Evolutionary conservation across 2,113 vertebrate genomes (phyloP), one percentile per base, ranked within the genome.

Genomic region (Vidua macroura): DNA sequence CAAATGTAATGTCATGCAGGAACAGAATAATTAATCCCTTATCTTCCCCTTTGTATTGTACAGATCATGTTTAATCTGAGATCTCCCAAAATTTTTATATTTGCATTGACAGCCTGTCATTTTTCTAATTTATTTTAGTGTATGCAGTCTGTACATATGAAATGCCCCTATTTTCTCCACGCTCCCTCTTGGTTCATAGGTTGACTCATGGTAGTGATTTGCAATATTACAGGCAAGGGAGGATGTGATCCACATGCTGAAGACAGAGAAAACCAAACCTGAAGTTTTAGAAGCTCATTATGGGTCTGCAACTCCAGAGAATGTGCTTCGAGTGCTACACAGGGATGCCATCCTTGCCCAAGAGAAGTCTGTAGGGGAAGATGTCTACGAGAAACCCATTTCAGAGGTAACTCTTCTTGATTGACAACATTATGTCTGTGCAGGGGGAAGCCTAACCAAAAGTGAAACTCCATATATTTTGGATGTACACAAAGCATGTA

Each of bases 331-430:
- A 95, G 98, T 99, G 9, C 97, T 99, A 92, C 99, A 99, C 91
- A 98, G 99, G 70, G 99, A 99, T n/a, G 94, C 98, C 30, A 95
- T 98, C 67, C 97, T 99, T 20, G 92, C 97, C 51, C 97, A 97
- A 43, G 96, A 98, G 52, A 96, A 97, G 70, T 96, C 93, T 41
- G 30, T 96, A 88, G 96, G 97, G 16, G 98, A 99, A 9, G 98
- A 99, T 6, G 99, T 99, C 39, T 99, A 99, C 28, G 98, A 99
- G 96, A 98, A 97, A 51, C 99, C 99, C 33, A 99, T 99, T 97
- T 98, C 98, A 79, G 98, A 99, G 99, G 99, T 99, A 98, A 98
- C 83, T 16, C 30, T 89, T 69, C 55, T 64, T 63, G 22, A 67
- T 17, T 88, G 59, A 51, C 25, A 52, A 15, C 31, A 52, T 55